phyloP scores from a whole-genome alignment of 2,888 invertebrate genomes.

The Emmelina monodactyla region DNA sequence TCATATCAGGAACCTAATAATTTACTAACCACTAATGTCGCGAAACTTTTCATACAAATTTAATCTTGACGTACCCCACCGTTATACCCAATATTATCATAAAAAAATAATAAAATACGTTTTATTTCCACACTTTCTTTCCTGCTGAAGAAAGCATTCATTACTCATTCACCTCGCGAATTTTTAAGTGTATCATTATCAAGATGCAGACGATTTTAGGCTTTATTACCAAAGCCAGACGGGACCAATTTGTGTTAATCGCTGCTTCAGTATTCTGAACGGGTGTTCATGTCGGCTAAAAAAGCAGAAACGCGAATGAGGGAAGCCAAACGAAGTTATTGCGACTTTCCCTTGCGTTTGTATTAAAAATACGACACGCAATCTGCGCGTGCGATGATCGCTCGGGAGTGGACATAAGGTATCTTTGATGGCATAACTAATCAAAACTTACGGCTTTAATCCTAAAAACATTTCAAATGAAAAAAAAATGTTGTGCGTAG shows the following conservation, averaged over 20 bases:
- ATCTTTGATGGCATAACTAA: too few species aligned
- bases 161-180: background rate
- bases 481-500: too few species aligned
- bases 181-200: background rate
- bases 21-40: too few species aligned
- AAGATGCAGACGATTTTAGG: constrained; percentile 4
- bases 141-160: too few species aligned
- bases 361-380: constrained; percentile 25
- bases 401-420: background rate
- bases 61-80: too few species aligned
- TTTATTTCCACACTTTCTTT: too few species aligned
- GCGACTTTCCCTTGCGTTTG: constrained; percentile 31
- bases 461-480: too few species aligned
- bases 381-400: constrained; percentile 14
- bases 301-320: constrained; percentile 11
- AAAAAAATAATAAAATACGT: too few species aligned
- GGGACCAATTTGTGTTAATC: background rate
- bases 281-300: constrained; percentile 3
- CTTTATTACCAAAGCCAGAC: background rate
- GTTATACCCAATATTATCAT: too few species aligned
- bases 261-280: background rate
- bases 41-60: too few species aligned
- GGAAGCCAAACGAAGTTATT: constrained; percentile 16
- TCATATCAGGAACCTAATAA: too few species aligned
- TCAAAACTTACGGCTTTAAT: too few species aligned